Evolutionary conservation across 2,113 vertebrate genomes (phyloP).

Genomic region (Dipodomys spectabilis): DNA sequence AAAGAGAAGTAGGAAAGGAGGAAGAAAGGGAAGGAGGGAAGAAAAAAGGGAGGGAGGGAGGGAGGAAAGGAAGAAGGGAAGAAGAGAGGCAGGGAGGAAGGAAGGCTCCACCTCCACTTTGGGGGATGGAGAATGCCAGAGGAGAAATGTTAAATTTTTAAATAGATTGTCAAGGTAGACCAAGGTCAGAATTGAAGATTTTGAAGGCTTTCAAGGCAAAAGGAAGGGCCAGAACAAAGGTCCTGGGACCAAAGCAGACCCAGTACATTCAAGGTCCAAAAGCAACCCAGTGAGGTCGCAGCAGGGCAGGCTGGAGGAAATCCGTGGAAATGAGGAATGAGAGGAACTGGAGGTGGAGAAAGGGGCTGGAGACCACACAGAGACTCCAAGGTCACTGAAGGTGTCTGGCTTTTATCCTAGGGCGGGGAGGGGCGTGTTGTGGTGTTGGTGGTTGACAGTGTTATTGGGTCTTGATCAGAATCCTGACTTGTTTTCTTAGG

Average conservation of each 20-base stretch:
- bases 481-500: neutral
- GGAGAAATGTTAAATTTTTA: neutral
- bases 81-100: too few species aligned
- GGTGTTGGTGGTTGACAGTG: too few species aligned
- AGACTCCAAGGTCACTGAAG: neutral
- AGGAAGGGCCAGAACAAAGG: neutral
- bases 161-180: neutral
- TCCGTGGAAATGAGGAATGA: neutral
- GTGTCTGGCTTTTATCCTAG: neutral
- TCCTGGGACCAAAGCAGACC: neutral
- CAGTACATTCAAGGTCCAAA: neutral
- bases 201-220: neutral
- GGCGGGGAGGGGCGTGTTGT: neutral
- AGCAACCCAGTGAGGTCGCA: neutral
- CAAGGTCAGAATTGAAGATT: neutral
- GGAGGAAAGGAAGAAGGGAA: too few species aligned
- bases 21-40: too few species aligned
- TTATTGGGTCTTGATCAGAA: neutral
- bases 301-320: too few species aligned
- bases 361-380: fast-evolving
- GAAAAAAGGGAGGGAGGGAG: too few species aligned
- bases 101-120: neutral
- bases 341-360: fast-evolving
- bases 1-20: too few species aligned
- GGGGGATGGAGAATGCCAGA: neutral